Percentiles rank a stretch among this genome's conserved stretches.
Conservation (phyloP, 1,140 invertebrate genomes). For the Teleogryllus occipitalis region DNA sequence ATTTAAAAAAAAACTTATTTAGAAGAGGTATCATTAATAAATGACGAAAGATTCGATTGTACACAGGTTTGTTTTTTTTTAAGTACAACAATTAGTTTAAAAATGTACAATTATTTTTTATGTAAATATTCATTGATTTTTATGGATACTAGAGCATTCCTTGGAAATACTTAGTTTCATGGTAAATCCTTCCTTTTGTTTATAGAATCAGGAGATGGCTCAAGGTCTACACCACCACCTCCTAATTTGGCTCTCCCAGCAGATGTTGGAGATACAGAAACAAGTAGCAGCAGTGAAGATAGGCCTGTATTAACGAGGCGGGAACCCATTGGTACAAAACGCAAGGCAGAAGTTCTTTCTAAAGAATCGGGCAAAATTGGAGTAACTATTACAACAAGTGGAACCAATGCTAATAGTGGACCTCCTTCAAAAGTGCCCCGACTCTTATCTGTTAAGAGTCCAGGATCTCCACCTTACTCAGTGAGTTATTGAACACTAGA, state of each 20-base stretch:
- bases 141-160: background rate
- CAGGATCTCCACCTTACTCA: constrained; percentile 27
- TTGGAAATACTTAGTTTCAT: background rate
- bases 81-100: background rate
- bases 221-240: constrained; percentile 25
- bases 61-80: background rate
- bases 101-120: background rate
- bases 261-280: constrained; percentile 42
- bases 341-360: constrained; percentile 73
- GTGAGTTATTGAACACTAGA: background rate
- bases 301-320: constrained; percentile 39
- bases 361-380: constrained; percentile 82
- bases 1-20: no score
- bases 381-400: constrained; percentile 73
- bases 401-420: constrained; percentile 47
- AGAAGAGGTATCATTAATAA: background rate
- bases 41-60: background rate
- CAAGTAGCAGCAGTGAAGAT: constrained; percentile 45
- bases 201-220: background rate
- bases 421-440: constrained; percentile 46
- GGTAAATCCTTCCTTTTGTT: background rate
- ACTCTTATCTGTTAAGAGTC: constrained; percentile 24
- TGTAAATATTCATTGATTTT: background rate
- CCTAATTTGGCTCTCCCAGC: constrained; percentile 31
- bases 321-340: constrained; percentile 51